Base-by-base conservation (phyloP, 1,140 invertebrate genomes). In the Drosophila pallidifrons region DNA sequence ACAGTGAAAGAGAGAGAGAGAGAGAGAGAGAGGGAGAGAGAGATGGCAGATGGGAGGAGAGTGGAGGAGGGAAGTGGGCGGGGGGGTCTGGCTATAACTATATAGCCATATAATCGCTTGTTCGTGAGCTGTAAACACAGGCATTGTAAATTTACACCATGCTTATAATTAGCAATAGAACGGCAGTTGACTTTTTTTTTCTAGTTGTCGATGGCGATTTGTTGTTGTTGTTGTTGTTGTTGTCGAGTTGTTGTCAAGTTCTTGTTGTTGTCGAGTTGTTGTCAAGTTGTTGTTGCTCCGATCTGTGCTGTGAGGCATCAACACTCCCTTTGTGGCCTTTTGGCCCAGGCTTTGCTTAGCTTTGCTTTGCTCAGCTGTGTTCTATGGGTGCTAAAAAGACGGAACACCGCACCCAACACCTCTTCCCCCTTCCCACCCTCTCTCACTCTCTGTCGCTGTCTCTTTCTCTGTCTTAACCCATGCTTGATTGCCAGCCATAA, bases 151-250 rank as follows among this genome's bases (percentile, higher is more conserved):
- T 85, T 85, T 85, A 75, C 81, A 85, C 81, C 78, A 74, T 85
- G 81, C 82, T 85, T 85, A 86, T 85, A 85, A 85, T 85, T 85
- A 85, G 81, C 81, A 86, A 85, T 85, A 85, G 81, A 85, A 85
- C 81, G 81, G 74, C 81, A 85, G 81, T 85, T 85, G 81, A 85
- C 82, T 86, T 80, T 81, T 82, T 82, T 25, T 25, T 25, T 25
- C 54, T 28, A 54, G 43, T 49, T 49, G 45, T 47, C 45, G 45
- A 47, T 25, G 20, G 20, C 20, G 20, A 25, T 25, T 10, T 20
- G 16, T 51, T 5, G 10, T 6, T 4, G 16, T 51, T 5, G 10
- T 6, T 4, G 25, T n/a, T 30, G 25, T 51, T 30, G 25, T 16
- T n/a, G 20, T n/a, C 30, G 7, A 51, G 32, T 15, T 52, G 51